phyloP scores from a whole-genome alignment of 2,797 vertebrate genomes.

The Brachymystax lenok region DNA sequence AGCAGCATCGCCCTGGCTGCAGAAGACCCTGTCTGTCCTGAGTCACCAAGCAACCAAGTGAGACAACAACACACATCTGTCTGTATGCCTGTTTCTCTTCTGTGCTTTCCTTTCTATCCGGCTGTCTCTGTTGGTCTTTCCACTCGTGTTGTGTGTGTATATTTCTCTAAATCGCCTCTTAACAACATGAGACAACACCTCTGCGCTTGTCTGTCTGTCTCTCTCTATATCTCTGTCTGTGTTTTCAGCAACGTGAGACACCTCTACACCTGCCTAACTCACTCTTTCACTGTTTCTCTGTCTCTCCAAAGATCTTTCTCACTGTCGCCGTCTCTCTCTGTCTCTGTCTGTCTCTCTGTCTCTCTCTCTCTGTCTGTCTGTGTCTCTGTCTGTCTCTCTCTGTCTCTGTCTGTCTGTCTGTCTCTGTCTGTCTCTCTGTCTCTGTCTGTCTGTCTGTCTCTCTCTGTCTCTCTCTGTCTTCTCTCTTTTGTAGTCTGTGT shows the following conservation, averaged over 20 bases:
- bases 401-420: neutral
- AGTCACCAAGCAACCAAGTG: slow-evolving; percentile 87
- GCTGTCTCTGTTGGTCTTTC: neutral
- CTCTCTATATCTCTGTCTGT: neutral
- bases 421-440: neutral
- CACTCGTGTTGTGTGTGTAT: neutral
- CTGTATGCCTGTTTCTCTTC: slow-evolving; percentile 12
- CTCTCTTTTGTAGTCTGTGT: neutral
- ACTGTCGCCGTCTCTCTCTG: too few relatives aligned
- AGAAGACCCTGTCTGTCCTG: slow-evolving; percentile 88
- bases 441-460: neutral
- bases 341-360: neutral
- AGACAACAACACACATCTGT: slow-evolving; percentile 53
- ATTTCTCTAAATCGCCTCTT: neutral
- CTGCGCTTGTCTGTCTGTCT: neutral
- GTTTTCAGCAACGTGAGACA: neutral
- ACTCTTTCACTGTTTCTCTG: neutral
- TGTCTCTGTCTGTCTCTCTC: too few relatives aligned
- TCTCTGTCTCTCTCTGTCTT: too few relatives aligned
- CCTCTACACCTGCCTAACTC: neutral
- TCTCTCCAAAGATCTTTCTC: too few relatives aligned
- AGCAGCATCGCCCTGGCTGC: slow-evolving; percentile 94
- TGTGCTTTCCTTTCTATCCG: slow-evolving; percentile 15
- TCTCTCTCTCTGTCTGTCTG: too few relatives aligned
- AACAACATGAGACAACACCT: too few relatives aligned